Base-by-base conservation (phyloP, 2,797 vertebrate species). In the Chiloscyllium punctatum region DNA sequence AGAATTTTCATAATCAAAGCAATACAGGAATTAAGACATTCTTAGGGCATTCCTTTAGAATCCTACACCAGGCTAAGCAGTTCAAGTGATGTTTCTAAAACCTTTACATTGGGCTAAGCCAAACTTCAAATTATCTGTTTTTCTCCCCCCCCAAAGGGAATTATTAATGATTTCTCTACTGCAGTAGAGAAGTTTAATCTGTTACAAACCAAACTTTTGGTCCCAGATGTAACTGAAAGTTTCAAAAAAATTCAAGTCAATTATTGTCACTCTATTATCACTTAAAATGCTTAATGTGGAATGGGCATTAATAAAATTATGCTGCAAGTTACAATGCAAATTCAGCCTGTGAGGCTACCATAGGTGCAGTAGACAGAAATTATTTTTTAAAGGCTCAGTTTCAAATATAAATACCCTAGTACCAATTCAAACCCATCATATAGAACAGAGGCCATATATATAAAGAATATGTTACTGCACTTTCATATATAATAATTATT, bases 381-480 rank as follows among this genome's bases (percentile, higher is more conserved):
- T 77, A 57, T 18, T 6, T 48, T 72, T 53, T 33, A 95, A 95
- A 74, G 48, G 30, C 37, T 53, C 94, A 57, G 71, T 53, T 95
- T 68, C 11, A 95, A 95, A 42, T 33, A 74, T 53, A 94, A 94
- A 94, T 72, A 71, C 51, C 30, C 30, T n/a, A 94, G 94, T 53
- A 77, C 48, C 27, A 95, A 74, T 77, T 95, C 25, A 74, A 95
- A 57, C 48, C 68, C 69, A 72, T 95, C 71, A 77, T 94, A 53
- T 33, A 95, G 25, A 71, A 72, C 62, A 94, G 4, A n/a, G 88
- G 16, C 27, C 13, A 91, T 33, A 91, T 62, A 77, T 77, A 71
- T 48, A 48, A 48, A 48, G 42, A 48, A 48, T 48, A 48, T 48
- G 42, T 48, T 48, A 48, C 42, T 48, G 42, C 42, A 48, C 42